These are phyloP conservation scores for Cylloceria caligata DNA, from an alignment of 2,888 invertebrate genomes.

Conservation along the genomic window DNA sequence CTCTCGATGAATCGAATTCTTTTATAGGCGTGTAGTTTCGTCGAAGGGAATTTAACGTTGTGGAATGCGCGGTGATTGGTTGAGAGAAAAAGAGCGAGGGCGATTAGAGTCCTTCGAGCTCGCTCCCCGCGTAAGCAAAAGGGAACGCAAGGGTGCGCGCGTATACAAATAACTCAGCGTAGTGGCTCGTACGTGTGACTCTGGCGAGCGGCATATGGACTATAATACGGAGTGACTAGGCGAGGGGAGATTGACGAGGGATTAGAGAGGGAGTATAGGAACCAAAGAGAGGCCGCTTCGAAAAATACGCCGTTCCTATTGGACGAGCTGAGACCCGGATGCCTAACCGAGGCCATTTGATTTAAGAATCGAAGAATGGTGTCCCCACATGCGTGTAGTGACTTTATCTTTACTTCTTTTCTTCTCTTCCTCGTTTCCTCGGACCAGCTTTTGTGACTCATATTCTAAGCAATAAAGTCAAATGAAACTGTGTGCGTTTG, in stretches of 20 bases:
- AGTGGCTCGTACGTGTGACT: constrained; percentile 17
- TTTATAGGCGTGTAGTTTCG: not conserved
- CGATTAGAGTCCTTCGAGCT: constrained; percentile 63
- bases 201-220: constrained; percentile 28
- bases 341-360: constrained; percentile 80
- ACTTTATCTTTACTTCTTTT: constrained; percentile 50
- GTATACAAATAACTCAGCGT: not conserved
- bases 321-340: constrained; percentile 72
- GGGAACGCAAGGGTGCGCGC: constrained; percentile 36
- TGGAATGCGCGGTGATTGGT: constrained; percentile 57
- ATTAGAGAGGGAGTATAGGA: constrained; percentile 45
- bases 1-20: not conserved
- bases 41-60: constrained; percentile 20
- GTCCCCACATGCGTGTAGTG: constrained; percentile 46
- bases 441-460: constrained; percentile 59
- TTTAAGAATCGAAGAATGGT: constrained; percentile 82
- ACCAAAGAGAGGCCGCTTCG: constrained; percentile 70
- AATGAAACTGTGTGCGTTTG: constrained; percentile 7
- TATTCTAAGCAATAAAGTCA: constrained; percentile 13
- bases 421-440: constrained; percentile 55
- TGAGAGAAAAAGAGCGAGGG: constrained; percentile 1
- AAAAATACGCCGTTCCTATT: constrained; percentile 78
- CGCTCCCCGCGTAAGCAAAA: constrained; percentile 12
- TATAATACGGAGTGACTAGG: constrained; percentile 31
- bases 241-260: constrained; percentile 67